Evolutionary conservation across 2,113 vertebrate species (phyloP), one percentile per base, ranked within the genome.

Genomic region (Pelecanoides urinatrix): DNA sequence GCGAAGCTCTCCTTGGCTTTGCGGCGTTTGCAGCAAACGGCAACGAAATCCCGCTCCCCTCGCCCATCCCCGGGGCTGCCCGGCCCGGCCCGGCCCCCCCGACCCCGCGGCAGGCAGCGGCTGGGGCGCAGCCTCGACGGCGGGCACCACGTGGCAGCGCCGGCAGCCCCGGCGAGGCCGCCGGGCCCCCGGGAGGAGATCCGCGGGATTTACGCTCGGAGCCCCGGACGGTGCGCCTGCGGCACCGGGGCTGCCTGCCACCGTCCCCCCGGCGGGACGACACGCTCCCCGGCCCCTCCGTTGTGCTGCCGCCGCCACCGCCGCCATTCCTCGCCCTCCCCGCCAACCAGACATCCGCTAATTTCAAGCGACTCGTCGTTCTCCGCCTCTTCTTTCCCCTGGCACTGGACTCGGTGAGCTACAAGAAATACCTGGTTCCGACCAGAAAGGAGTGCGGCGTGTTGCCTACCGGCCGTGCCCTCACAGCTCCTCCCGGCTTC

Each of bases 31-130:
- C 36, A 4, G 36, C 7, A 53, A 77, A 74, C 16, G 8, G 34
- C 88, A 93, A 93, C 86, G 91, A 96, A 88, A 94, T 86, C 22
- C 16, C 16, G 4, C 11, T 25, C 30, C 19, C 25, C 20, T 72
- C 23, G 34, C 20, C 19, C 29, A 1, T 5, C 2, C 13, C 16
- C 22, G 30, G 27, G 21, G 68, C 25, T 68, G 19, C 47, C 61
- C 38, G 21, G 4, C 23, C 13, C 9, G 11, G 17, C 2, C 18
- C 21, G 6, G 65, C 20, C 11, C 21, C 47, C 47, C 22, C 22
- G 47, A 22, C 47, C 18, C 47, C 7, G 26, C 5, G 13, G 27
- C 56, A 3, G 50, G 40, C 40, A 73, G n/a, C 23, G 25, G 25
- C 45, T 17, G 50, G 30, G 42, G 59, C n/a, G 44, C 78, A 67